Evolutionary conservation across 2,888 invertebrate genomes (phyloP).

Genomic region (Pelosia muscerda): DNA sequence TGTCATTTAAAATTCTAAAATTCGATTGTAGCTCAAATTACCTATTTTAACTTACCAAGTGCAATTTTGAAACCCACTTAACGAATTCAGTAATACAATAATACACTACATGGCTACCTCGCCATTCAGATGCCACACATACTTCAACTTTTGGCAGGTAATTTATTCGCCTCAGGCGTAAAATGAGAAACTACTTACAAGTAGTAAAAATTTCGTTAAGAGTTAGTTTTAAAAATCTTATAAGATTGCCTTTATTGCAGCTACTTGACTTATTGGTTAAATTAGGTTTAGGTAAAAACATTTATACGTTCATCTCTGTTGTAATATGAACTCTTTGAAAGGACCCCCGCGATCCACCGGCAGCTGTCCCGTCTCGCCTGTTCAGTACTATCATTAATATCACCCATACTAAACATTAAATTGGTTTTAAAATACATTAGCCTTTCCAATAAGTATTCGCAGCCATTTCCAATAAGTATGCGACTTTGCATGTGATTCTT

Average conservation of each 20-base stretch:
- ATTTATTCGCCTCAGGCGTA: too few relatives aligned
- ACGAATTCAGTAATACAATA: too few relatives aligned
- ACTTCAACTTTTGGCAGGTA: too few relatives aligned
- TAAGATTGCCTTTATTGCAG: background rate
- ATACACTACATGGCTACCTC: too few relatives aligned
- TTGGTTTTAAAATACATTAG: conserved; percentile 55
- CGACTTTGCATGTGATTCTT: conserved; percentile 29
- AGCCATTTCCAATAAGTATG: conserved; percentile 38
- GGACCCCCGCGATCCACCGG: conserved; percentile 67
- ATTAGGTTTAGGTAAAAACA: background rate
- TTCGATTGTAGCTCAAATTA: too few relatives aligned
- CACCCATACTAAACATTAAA: conserved; percentile 50
- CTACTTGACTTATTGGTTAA: too few relatives aligned
- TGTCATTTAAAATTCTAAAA: too few relatives aligned
- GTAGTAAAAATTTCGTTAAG: too few relatives aligned
- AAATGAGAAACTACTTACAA: too few relatives aligned
- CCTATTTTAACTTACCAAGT: too few relatives aligned
- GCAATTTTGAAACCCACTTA: too few relatives aligned
- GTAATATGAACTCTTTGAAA: conserved; percentile 44
- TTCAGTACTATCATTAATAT: conserved; percentile 71
- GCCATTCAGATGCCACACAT: too few relatives aligned
- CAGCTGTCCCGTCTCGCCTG: conserved; percentile 63
- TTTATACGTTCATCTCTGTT: background rate
- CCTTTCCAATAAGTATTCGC: conserved; percentile 35
- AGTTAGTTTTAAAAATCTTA: background rate